A percentile compares a stretch with the other conserved stretches of the same genome.
phyloP scores from a whole-genome alignment of 2,888 invertebrate genomes.

The Eurytoma adleriae region DNA sequence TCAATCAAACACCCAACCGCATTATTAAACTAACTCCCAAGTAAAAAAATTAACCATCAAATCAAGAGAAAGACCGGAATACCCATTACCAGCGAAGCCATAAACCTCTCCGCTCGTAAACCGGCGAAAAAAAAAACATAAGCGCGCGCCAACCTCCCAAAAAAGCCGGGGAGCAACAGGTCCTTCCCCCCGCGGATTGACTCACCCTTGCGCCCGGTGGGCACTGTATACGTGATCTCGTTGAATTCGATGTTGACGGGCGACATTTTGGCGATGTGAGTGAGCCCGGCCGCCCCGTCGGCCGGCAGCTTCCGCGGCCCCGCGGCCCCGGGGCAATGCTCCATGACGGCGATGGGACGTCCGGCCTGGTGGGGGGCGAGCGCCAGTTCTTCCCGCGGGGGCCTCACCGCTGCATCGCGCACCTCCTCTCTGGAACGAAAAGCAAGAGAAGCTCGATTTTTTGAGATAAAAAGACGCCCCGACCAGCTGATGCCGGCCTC shows the following conservation, averaged over 20 bases:
- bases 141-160: not conserved
- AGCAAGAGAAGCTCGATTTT: not conserved
- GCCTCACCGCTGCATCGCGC: not conserved
- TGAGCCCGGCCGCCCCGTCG: not conserved
- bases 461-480: not conserved
- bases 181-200: no score
- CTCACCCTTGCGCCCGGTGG: constrained; percentile 82
- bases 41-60: no score
- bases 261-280: constrained; percentile 81
- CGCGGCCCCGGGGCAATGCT: not conserved
- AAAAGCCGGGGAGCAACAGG: no score
- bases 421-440: not conserved
- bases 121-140: not conserved
- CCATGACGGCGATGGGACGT: not conserved
- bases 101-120: not conserved
- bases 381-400: not conserved
- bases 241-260: constrained; percentile 90
- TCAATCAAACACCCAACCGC: no score
- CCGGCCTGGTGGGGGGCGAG: not conserved
- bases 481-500: not conserved
- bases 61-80: not conserved
- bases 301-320: constrained; percentile 17
- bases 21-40: no score
- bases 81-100: not conserved
- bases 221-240: constrained; percentile 89